Base-by-base conservation (phyloP, 1,140 invertebrate species). In the Magallana angulata region DNA sequence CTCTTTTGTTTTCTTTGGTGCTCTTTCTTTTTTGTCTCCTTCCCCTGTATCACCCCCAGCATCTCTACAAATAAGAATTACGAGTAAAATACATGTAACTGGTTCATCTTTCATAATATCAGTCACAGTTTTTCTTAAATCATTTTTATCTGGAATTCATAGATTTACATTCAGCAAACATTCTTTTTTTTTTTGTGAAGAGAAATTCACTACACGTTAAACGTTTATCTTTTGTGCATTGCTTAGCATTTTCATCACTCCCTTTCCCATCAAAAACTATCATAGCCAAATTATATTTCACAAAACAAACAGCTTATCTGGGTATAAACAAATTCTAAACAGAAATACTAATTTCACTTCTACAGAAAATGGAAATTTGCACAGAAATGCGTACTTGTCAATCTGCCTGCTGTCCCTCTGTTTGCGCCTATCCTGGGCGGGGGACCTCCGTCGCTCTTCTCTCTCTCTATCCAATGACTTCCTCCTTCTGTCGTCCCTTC, bases 1-100 rank as follows among this genome's bases (percentile, higher is more conserved):
- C 6, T 88, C 89, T 60, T 93, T 90, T n/a, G 87, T 48, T 62
- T 92, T 92, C 64, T 85, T 88, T 30, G 91, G 88, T n/a, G 83
- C 18, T 9, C 86, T 83, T n/a, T 76, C 89, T 12, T 1, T n/a
- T 57, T 82, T 57, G 7, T 57, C 81, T 57, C 48, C 81, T n/a
- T 82, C 81, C 57, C 18, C 57, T 30, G 36, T 36, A 1, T 57
- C n/a, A 8, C 16, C 24, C 4, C 36, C 68, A 30, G 68, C 24
- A 12, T 2, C 68, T 76, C 68, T 82, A n/a, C 57, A 58, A 57
- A 82, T 57, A 57, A n/a, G 62, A 18, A 7, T 16, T 5, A 64
- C 7, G 5, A 18, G 14, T 64, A 64, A 6, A 5, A 48, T 48
- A 48, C 2, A 48, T 48, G 36, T 48, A 48, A 48, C 36, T 48